These are phyloP conservation scores for Hypothenemus hampei DNA, from an alignment of 1,140 invertebrate species.

Conservation along the genomic window DNA sequence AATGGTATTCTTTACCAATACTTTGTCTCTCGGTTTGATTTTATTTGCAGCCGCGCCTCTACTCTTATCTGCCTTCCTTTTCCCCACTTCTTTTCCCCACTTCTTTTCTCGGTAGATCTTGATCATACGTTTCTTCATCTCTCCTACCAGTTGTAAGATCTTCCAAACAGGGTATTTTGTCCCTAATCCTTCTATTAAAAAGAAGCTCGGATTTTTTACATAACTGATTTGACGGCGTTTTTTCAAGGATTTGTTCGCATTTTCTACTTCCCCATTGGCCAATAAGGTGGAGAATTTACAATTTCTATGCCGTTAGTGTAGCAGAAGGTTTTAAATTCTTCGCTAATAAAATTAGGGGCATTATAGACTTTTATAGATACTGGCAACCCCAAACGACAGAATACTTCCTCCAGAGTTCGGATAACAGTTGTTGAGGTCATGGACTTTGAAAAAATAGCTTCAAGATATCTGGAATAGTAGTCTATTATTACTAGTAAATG, in stretches of 20 bases:
- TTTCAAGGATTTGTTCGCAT: constrained; percentile 37
- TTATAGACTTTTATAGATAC: constrained; percentile 33
- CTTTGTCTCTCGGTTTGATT: constrained; percentile 29
- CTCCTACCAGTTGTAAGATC: constrained; percentile 6
- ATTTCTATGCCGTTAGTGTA: constrained; percentile 22
- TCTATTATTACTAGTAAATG: constrained; percentile 32
- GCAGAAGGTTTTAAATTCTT: constrained; percentile 33
- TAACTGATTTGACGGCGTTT: no score
- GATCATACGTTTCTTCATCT: constrained; percentile 29
- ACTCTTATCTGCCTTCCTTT: constrained; percentile 24
- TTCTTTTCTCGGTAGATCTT: constrained; percentile 26
- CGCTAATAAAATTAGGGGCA: constrained; percentile 31
- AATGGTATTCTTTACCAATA: constrained; percentile 22
- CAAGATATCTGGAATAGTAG: constrained; percentile 31
- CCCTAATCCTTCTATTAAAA: constrained; percentile 34
- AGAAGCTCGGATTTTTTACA: constrained; percentile 41
- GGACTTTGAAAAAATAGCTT: constrained; percentile 24
- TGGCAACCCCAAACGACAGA: constrained; percentile 21
- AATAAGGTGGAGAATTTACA: constrained; percentile 29
- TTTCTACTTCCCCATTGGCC: constrained; percentile 42
- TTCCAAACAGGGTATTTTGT: constrained; percentile 34
- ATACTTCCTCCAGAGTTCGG: constrained; percentile 28
- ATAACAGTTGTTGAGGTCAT: constrained; percentile 24
- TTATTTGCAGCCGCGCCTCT: constrained; percentile 8
- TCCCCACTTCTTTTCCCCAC: constrained; percentile 30